Evolutionary conservation across 2,888 invertebrate species (phyloP), one percentile per base, ranked within the genome.

Genomic region (Limnephilus marmoratus): DNA sequence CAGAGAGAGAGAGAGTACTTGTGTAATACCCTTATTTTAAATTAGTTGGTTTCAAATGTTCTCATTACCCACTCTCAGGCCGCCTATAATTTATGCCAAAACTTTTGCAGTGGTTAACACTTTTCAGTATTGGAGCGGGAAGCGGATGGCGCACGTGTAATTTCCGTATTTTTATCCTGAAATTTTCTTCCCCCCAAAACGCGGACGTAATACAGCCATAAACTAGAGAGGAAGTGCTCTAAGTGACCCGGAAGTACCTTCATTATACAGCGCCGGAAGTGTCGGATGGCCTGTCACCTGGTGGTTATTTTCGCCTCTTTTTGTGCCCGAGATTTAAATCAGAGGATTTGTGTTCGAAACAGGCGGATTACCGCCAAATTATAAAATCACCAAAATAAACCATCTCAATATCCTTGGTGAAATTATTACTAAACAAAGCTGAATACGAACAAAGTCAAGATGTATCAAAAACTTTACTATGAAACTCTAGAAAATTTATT

Each of bases 191-290:
- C 68, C 53, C 68, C 24, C 2, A 68, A 68, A 68, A 68, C 9
- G 68, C 68, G 68, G 24, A 68, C 24, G 9, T 68, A 68, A 68
- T n/a, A 68, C 68, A 24, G 68, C 68, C 68, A 68, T 68, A 68
- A 68, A 68, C 24, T 53, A n/a, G 68, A 68, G 68, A 68, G 68
- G 68, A 68, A 68, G n/a, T 68, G 24, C 68, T 68, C 68, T 68
- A 68, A 68, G 68, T 68, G 68, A 68, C 68, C 68, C 68, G 68
- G 68, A 68, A 68, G 68, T 68, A n/a, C 68, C 68, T 68, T 68
- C 68, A 68, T 68, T 68, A 68, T 68, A 68, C 68, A 9, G 68
- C 68, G 68, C 68, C 24, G 68, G 68, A 68, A 68, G 68, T 68
- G 68, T n/a, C 68, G 68, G 68, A 68, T 68, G 24, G 68, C 68